Percentiles rank a stretch among this genome's conserved stretches.
phyloP scores from a whole-genome alignment of 2,888 invertebrate species.

The Melitaea athalia region DNA sequence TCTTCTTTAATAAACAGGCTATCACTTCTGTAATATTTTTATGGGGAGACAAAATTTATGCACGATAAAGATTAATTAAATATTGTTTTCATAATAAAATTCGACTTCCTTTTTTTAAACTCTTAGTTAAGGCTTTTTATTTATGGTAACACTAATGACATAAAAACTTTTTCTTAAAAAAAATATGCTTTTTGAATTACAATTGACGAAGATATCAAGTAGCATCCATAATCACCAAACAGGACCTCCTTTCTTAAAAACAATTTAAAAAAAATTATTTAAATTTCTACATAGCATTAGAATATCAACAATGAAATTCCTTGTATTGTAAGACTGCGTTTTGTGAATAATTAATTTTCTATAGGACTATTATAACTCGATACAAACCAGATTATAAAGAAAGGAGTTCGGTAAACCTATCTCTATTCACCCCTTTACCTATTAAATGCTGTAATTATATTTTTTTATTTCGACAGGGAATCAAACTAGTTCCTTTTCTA shows the following conservation, averaged over 20 bases:
- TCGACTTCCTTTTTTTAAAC: too few species aligned
- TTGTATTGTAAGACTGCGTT: background rate
- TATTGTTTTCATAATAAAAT: too few species aligned
- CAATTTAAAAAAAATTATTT: background rate
- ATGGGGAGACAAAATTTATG: too few species aligned
- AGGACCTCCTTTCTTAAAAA: too few species aligned
- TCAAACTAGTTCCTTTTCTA: conserved; percentile 28
- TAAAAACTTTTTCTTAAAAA: too few species aligned
- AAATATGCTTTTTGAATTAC: too few species aligned
- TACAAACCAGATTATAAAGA: conserved; percentile 9
- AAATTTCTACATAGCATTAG: background rate
- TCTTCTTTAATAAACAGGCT: background rate
- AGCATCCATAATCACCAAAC: too few species aligned
- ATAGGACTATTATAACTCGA: conserved; percentile 17
- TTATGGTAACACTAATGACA: too few species aligned
- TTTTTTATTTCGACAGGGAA: conserved; percentile 22
- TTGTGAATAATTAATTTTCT: conserved; percentile 5
- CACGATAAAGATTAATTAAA: too few species aligned
- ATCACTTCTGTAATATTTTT: too few species aligned
- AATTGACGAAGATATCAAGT: too few species aligned
- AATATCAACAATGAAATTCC: background rate
- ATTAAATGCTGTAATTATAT: conserved; percentile 18
- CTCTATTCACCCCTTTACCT: conserved; percentile 19
- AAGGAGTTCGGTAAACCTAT: background rate
- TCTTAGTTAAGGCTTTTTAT: too few species aligned